Conservation (phyloP, 1,140 invertebrate species). For the Heliconius nattereri region DNA sequence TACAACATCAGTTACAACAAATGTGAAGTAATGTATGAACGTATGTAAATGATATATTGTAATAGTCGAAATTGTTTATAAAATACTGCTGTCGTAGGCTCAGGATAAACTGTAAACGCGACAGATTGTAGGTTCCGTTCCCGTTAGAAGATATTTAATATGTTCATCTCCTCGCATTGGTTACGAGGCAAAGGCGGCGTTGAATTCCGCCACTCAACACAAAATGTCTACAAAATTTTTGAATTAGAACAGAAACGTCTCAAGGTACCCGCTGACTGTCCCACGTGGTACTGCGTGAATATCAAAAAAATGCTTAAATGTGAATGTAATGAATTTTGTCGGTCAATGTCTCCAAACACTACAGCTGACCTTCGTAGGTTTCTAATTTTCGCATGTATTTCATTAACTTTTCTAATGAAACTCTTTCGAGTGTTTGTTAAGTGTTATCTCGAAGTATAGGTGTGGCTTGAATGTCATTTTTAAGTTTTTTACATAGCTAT, state of each 20-base stretch:
- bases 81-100: no score
- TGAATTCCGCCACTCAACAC: no score
- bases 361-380: slow-evolving; percentile 43
- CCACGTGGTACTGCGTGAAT: no score
- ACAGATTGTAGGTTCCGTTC: no score
- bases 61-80: neutral
- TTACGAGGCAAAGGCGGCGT: no score
- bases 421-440: slow-evolving; percentile 20
- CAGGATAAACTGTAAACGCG: no score
- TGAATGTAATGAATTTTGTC: slow-evolving; percentile 3
- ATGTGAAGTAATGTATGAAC: neutral
- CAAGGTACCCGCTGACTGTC: no score
- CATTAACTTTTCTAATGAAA: slow-evolving; percentile 32
- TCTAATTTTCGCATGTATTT: slow-evolving; percentile 52
- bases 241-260: no score
- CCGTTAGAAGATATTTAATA: no score
- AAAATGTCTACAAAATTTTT: no score
- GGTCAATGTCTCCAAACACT: slow-evolving; percentile 19
- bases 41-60: neutral
- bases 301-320: neutral
- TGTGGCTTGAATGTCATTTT: neutral
- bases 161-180: no score
- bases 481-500: no score
- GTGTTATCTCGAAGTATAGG: neutral
- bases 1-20: slow-evolving; percentile 5